phyloP scores from a whole-genome alignment of 2,113 vertebrate species.

The Piprites chloris region DNA sequence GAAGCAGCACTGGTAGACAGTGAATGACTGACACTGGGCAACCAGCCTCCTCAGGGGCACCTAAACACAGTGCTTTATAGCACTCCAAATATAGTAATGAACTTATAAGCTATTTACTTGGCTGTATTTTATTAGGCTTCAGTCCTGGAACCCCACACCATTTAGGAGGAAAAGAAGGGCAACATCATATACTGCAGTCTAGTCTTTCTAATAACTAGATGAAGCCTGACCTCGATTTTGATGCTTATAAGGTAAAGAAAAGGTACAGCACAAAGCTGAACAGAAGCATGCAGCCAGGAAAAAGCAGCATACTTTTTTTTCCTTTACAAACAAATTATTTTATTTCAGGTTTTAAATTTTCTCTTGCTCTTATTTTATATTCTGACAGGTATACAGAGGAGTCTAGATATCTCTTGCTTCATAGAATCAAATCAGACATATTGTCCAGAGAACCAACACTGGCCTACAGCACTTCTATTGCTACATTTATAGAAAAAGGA shows the following conservation, averaged over 20 bases:
- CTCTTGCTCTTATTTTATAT: background rate
- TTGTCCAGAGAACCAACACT: background rate
- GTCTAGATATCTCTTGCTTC: background rate
- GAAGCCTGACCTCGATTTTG: background rate
- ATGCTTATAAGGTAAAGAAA: background rate
- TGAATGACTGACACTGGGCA: background rate
- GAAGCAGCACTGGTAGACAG: background rate
- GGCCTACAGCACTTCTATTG: background rate
- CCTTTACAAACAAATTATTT: background rate
- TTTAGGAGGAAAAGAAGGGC: background rate
- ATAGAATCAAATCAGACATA: background rate
- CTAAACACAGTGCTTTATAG: background rate
- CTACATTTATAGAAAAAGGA: background rate
- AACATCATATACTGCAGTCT: background rate
- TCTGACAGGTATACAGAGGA: background rate
- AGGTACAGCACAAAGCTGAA: background rate
- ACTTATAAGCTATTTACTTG: background rate
- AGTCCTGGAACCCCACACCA: background rate
- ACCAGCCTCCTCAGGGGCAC: background rate
- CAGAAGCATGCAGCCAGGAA: background rate
- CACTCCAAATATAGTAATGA: background rate
- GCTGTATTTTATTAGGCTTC: background rate
- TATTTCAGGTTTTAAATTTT: background rate
- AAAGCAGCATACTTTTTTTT: background rate
- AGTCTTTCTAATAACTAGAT: constrained; percentile 3